Evolutionary conservation across 2,888 invertebrate species (phyloP).

Genomic region (Dynastes tityus): DNA sequence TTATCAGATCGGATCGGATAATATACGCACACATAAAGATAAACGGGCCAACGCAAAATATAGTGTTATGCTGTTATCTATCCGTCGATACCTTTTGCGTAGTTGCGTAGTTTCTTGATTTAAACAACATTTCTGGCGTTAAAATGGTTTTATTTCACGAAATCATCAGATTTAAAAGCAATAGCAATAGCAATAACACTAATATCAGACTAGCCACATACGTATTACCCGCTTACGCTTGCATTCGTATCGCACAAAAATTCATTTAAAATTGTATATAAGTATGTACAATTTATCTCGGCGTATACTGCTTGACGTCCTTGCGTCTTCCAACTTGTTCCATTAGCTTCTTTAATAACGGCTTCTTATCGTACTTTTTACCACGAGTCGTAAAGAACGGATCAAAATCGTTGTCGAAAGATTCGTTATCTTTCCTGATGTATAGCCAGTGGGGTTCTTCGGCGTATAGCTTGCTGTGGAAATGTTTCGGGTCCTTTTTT

Average conservation of each 20-base stretch:
- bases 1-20: too few relatives aligned
- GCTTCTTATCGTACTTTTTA: conserved; percentile 57
- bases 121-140: not conserved
- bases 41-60: too few relatives aligned
- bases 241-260: too few relatives aligned
- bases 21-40: too few relatives aligned
- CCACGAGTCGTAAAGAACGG: conserved; percentile 67
- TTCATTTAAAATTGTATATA: not conserved
- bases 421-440: conserved; percentile 71
- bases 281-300: conserved; percentile 9
- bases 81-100: too few relatives aligned
- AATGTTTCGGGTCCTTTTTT: conserved; percentile 64
- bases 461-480: conserved; percentile 70
- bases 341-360: not conserved
- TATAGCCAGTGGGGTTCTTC: conserved; percentile 74
- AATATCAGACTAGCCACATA: not conserved
- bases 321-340: not conserved
- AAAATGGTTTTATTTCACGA: not conserved
- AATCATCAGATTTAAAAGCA: conserved; percentile 17
- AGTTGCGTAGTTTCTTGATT: not conserved
- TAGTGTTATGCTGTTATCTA: too few relatives aligned
- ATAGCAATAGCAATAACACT: not conserved
- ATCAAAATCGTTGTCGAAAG: conserved; percentile 56
- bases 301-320: not conserved
- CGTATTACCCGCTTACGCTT: too few relatives aligned